Base-by-base conservation (phyloP, 2,113 vertebrate species). In the Verasper variegatus region DNA sequence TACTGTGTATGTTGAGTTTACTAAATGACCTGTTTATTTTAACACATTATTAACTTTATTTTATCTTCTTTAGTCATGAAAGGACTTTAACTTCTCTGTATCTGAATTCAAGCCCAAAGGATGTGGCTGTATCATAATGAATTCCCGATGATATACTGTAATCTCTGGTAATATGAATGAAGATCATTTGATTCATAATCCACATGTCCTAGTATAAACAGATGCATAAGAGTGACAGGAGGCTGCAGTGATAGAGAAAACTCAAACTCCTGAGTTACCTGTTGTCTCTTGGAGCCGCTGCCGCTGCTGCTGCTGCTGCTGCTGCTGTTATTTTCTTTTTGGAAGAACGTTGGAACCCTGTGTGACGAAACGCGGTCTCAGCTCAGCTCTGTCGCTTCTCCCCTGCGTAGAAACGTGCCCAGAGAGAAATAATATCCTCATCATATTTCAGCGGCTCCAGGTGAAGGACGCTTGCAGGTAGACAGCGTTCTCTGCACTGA, bases 341-440 rank as follows among this genome's bases (percentile, higher is more conserved):
- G 61, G 13, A 37, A 51, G 18, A 47, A 74, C 6, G 3, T 26
- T 69, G 5, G 26, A 54, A 58, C 56, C 21, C 21, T 26, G 60
- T 37, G 56, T 21, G 57, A 23, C 57, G 26, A 58, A 62, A 42
- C 42, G 45, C 42, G 3, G 35, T 0, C 60, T 83, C 62, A 55
- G 42, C 21, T 83, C 65, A 13, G 74, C 47, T 76, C 51, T 57
- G 68, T 37, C 61, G 31, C 69, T 55, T 66, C 66, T 35, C 9
- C 64, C 56, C 42, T 51, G 55, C 27, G 31, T 68, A 40, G 75
- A 68, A 60, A 89, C 71, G 59, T 26, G 55, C 57, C 51, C 66
- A 12, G 45, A 76, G 71, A 61, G 80, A 74, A 75, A 76, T 71
- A 86, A 80, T 45, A 88, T 93, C 92, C 90, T 88, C 82, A 79